phyloP scores from a whole-genome alignment of 2,888 invertebrate genomes.

The Rhopalosiphum nymphaeae region DNA sequence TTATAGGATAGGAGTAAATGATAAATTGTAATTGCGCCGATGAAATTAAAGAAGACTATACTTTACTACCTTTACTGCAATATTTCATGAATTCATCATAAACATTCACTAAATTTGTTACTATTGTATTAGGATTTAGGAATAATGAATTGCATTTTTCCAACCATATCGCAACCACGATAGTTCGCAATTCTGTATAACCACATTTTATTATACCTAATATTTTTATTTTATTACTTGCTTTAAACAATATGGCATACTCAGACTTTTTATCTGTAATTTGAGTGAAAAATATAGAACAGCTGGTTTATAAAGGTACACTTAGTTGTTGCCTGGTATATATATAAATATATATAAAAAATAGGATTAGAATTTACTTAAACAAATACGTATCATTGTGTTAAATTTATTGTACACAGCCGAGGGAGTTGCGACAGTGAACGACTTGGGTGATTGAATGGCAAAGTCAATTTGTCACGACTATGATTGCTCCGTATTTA shows the following conservation, averaged over 20 bases:
- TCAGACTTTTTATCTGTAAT: neutral
- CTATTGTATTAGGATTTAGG: neutral
- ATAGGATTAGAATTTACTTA: neutral
- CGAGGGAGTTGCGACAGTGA: neutral
- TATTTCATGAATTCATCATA: too few relatives aligned
- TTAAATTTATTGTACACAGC: neutral
- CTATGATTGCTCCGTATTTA: conserved; percentile 31
- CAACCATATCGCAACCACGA: neutral
- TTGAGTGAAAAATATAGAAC: neutral
- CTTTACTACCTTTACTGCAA: too few relatives aligned
- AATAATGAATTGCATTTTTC: neutral
- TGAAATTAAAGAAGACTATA: neutral
- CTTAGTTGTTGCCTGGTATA: neutral
- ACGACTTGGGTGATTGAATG: conserved; percentile 13
- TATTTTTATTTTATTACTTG: neutral
- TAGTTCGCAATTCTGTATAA: too few relatives aligned
- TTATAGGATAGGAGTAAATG: neutral
- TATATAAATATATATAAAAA: too few relatives aligned
- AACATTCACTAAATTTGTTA: neutral
- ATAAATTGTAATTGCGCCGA: neutral
- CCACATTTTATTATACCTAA: neutral
- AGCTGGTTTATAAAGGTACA: neutral
- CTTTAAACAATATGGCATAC: neutral
- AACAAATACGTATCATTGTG: neutral
- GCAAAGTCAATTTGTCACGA: conserved; percentile 42